Conservation (phyloP, 2,797 vertebrate species). For the Mus spretus region DNA sequence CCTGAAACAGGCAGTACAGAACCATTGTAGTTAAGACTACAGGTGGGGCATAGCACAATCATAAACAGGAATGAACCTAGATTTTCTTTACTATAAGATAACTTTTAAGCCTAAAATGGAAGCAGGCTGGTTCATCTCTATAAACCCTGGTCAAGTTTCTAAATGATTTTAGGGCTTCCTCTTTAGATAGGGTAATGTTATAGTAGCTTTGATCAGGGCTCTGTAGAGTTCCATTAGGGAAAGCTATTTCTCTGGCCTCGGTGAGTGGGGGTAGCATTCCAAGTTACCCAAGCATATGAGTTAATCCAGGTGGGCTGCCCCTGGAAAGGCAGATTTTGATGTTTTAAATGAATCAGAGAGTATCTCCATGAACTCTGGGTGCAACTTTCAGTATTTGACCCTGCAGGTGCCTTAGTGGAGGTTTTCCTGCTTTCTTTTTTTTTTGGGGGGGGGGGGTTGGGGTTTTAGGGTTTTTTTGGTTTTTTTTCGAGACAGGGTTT, state of each 20-base stretch:
- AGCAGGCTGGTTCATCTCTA: background rate
- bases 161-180: background rate
- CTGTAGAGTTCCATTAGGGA: background rate
- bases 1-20: background rate
- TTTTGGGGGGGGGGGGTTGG: background rate
- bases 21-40: background rate
- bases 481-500: too few relatives aligned
- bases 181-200: too few relatives aligned
- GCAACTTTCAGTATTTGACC: background rate
- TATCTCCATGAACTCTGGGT: background rate
- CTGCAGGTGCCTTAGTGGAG: background rate
- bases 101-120: background rate
- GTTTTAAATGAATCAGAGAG: conserved; percentile 27
- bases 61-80: background rate
- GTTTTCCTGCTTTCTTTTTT: background rate
- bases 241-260: background rate
- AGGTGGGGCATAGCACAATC: too few relatives aligned
- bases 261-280: background rate
- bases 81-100: background rate
- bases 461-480: too few relatives aligned
- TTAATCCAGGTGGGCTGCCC: background rate
- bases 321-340: background rate
- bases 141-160: background rate
- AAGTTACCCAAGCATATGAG: background rate
- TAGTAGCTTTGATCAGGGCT: background rate